A percentile compares a stretch with the other conserved stretches of the same genome.
These are phyloP conservation scores for Eclectus roratus DNA, from an alignment of 2,113 vertebrate species.

Conservation along the genomic window DNA sequence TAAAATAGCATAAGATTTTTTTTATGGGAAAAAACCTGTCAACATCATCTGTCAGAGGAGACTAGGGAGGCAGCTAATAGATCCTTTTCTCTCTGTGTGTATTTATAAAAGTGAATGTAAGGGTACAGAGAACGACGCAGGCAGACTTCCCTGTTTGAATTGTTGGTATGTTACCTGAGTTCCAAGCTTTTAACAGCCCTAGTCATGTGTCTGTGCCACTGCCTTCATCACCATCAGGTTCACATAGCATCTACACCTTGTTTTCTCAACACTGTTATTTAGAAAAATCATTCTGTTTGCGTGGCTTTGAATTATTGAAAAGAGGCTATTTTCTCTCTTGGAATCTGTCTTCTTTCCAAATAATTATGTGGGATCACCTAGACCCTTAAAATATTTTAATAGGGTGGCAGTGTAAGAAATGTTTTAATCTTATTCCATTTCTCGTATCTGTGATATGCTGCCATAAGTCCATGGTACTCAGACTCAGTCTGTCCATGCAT, in stretches of 20 bases:
- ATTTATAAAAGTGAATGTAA: background rate
- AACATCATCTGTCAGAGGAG: background rate
- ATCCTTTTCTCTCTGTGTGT: background rate
- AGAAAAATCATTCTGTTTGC: background rate
- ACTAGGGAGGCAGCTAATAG: background rate
- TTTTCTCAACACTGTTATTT: background rate
- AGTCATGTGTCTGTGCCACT: background rate
- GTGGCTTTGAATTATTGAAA: background rate
- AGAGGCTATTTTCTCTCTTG: background rate
- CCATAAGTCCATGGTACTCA: background rate
- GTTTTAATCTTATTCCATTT: background rate
- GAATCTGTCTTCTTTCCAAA: background rate
- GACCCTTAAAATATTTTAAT: background rate
- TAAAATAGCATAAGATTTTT: background rate
- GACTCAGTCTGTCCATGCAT: background rate
- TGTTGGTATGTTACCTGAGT: background rate
- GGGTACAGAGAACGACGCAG: background rate
- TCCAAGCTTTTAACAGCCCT: background rate
- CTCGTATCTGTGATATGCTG: background rate
- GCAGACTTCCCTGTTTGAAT: background rate
- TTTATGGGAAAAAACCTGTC: background rate
- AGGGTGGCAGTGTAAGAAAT: background rate
- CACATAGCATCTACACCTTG: background rate
- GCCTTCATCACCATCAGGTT: background rate
- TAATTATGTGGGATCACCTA: background rate